Evolutionary conservation across 2,888 invertebrate genomes (phyloP).

Genomic region (Hesperia comma): DNA sequence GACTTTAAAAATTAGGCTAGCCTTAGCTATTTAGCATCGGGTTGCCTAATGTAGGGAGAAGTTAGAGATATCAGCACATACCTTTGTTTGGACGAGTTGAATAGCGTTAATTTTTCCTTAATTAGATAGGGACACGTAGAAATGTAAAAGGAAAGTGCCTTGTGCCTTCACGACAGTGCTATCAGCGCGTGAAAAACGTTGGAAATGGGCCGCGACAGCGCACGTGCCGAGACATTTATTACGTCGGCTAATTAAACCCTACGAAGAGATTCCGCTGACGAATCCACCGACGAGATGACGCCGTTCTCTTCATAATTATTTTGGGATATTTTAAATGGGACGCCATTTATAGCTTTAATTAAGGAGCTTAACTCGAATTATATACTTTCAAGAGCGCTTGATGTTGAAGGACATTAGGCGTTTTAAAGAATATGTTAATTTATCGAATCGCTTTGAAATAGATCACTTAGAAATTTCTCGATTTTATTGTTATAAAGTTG

Average conservation of each 20-base stretch:
- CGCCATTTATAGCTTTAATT: slow-evolving; percentile 32
- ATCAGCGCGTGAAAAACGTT: slow-evolving; percentile 77
- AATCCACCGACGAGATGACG: slow-evolving; percentile 43
- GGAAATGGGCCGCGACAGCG: slow-evolving; percentile 77
- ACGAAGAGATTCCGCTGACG: slow-evolving; percentile 51
- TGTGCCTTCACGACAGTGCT: slow-evolving; percentile 52
- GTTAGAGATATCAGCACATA: not conserved
- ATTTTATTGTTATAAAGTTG: too few species aligned
- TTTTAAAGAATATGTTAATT: slow-evolving; percentile 34
- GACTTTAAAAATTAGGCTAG: too few species aligned
- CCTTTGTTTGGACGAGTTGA: not conserved
- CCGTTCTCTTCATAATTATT: slow-evolving; percentile 47
- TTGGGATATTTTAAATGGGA: slow-evolving; percentile 42
- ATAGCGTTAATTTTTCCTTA: not conserved
- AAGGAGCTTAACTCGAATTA: slow-evolving; percentile 21
- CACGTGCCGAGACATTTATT: slow-evolving; percentile 81
- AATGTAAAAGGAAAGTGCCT: slow-evolving; percentile 1
- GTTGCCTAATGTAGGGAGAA: not conserved
- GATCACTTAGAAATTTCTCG: too few species aligned
- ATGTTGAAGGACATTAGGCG: not conserved
- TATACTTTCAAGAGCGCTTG: slow-evolving; percentile 2
- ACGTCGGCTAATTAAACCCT: slow-evolving; percentile 77
- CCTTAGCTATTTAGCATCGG: too few species aligned
- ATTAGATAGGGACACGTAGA: slow-evolving; percentile 5
- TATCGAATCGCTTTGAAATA: not conserved